phyloP scores from a whole-genome alignment of 1,140 invertebrate genomes.

The Drosophila nikananu region DNA sequence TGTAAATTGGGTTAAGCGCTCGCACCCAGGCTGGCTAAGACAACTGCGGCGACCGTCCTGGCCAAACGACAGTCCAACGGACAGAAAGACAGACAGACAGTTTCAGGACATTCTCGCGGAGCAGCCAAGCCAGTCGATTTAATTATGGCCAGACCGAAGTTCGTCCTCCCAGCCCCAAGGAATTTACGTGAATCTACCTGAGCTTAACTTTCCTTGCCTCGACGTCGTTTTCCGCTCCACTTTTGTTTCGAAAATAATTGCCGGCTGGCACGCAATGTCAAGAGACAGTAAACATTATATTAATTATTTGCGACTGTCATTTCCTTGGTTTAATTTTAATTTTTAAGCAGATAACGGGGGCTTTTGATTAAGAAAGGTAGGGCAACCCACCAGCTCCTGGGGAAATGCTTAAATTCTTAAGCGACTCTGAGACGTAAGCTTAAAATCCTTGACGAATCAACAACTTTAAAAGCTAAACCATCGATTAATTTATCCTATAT shows the following conservation, averaged over 20 bases:
- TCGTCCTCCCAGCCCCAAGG: constrained; percentile 12
- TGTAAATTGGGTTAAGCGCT: constrained; percentile 71
- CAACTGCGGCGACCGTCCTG: constrained; percentile 36
- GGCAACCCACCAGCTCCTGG: not conserved
- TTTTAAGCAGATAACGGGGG: constrained; percentile 45
- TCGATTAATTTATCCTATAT: not conserved
- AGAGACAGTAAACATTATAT: constrained; percentile 41
- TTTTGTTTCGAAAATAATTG: constrained; percentile 62
- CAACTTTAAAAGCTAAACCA: not conserved
- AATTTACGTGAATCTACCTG: constrained; percentile 46
- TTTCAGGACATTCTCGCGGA: constrained; percentile 40
- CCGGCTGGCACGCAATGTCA: constrained; percentile 58
- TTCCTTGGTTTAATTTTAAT: constrained; percentile 57
- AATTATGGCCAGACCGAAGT: constrained; percentile 62
- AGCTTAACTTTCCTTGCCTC: constrained; percentile 43
- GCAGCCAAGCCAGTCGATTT: constrained; percentile 55
- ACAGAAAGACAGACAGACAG: constrained; percentile 26
- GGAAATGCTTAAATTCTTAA: not conserved
- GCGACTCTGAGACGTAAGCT: too few species aligned
- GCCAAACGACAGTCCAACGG: constrained; percentile 1
- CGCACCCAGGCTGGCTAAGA: constrained; percentile 30
- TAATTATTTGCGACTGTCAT: constrained; percentile 16
- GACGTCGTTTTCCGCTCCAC: constrained; percentile 41
- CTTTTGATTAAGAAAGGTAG: constrained; percentile 4
- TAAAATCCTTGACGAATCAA: too few species aligned